These are phyloP conservation scores for Geotria australis DNA, from an alignment of 2,797 vertebrate genomes.

Conservation along the genomic window DNA sequence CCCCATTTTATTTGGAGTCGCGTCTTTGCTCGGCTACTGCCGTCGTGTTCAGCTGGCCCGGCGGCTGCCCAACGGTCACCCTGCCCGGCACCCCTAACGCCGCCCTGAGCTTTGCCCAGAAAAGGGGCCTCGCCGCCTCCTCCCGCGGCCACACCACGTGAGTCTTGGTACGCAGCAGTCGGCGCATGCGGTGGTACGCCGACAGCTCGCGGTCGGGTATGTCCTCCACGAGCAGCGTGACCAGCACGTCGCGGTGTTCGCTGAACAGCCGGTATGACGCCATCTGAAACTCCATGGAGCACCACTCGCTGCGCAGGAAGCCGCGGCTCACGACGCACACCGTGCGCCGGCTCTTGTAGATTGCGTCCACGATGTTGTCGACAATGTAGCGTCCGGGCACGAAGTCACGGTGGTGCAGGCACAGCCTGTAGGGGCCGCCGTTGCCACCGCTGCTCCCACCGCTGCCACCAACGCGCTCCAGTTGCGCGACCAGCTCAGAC, in stretches of 20 bases:
- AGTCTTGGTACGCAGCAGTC: slow-evolving; percentile 40
- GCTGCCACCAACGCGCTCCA: slow-evolving; percentile 8
- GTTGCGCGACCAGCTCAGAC: slow-evolving; percentile 19
- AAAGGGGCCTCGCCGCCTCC: slow-evolving; percentile 18
- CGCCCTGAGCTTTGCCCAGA: slow-evolving; percentile 29
- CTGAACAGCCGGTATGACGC: slow-evolving; percentile 47
- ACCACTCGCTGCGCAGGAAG: slow-evolving; percentile 53
- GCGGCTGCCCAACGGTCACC: too few species aligned
- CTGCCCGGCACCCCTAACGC: slow-evolving; percentile 14
- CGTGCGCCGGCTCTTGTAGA: slow-evolving; percentile 38
- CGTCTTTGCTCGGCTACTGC: too few species aligned
- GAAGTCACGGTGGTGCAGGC: slow-evolving; percentile 28
- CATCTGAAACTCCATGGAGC: slow-evolving; percentile 42
- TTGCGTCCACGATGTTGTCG: slow-evolving; percentile 40
- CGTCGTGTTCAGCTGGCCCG: too few species aligned
- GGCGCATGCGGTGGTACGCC: slow-evolving; percentile 13
- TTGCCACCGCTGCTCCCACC: too few species aligned
- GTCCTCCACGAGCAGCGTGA: slow-evolving; percentile 33
- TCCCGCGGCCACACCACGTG: slow-evolving; percentile 38
- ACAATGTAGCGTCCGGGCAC: slow-evolving; percentile 21
- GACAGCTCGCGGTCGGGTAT: slow-evolving; percentile 19
- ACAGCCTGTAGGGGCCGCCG: slow-evolving; percentile 16
- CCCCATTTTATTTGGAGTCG: too few species aligned
- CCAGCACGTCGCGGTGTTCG: slow-evolving; percentile 33
- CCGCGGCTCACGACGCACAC: slow-evolving; percentile 34